Evolutionary conservation across 2,113 vertebrate species (phyloP).

Genomic region (Pollachius pollachius): DNA sequence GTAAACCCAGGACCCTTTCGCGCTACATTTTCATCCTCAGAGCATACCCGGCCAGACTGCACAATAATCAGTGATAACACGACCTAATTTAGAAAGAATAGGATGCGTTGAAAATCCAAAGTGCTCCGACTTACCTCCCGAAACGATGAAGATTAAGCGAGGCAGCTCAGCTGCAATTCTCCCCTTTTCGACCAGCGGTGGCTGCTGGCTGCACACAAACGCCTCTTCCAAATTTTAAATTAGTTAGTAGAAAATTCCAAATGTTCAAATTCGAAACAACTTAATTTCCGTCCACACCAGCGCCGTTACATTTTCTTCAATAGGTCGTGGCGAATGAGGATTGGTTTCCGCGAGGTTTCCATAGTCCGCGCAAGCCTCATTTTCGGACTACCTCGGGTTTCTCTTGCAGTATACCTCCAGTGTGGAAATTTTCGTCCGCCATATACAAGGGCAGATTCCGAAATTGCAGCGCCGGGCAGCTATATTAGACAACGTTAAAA

Average conservation of each 20-base stretch:
- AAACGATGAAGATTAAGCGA: constrained; percentile 72
- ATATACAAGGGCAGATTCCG: constrained; percentile 73
- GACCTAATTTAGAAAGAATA: not conserved
- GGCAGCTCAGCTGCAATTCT: constrained; percentile 59
- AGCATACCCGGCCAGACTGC: not conserved
- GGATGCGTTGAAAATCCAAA: constrained; percentile 20
- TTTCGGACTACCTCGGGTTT: constrained; percentile 35
- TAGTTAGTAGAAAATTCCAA: constrained; percentile 68
- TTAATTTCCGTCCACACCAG: constrained; percentile 27
- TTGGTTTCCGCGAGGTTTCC: constrained; percentile 40
- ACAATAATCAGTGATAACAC: too few relatives aligned
- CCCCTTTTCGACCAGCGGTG: constrained; percentile 59
- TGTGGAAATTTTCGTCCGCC: constrained; percentile 71
- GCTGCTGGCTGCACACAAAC: constrained; percentile 51
- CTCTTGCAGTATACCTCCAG: constrained; percentile 58
- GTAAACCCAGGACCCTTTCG: constrained; percentile 49
- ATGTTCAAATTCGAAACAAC: constrained; percentile 39
- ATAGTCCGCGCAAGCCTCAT: constrained; percentile 40
- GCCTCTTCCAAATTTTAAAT: constrained; percentile 63
- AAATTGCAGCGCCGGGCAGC: constrained; percentile 71
- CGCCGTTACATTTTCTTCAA: constrained; percentile 57
- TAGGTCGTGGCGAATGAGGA: constrained; percentile 55
- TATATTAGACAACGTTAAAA: constrained; percentile 59
- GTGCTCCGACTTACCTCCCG: constrained; percentile 68
- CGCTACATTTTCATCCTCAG: constrained; percentile 4